Conservation (phyloP, 1,140 invertebrate genomes). For the Philotrypesis tridentata region DNA sequence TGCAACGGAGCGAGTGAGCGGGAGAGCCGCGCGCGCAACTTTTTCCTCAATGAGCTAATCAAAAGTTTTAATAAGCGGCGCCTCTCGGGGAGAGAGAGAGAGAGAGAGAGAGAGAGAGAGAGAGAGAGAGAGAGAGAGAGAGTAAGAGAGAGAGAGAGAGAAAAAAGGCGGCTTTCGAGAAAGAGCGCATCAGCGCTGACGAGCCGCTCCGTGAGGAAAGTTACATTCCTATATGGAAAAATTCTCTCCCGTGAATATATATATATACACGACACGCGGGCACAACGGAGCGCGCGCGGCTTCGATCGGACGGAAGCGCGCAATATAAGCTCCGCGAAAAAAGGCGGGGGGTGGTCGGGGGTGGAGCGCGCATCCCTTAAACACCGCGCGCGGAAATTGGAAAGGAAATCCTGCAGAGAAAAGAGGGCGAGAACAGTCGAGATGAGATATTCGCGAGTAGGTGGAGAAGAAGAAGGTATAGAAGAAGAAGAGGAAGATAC, state of each 20-base stretch:
- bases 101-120: background rate
- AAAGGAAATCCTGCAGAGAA: background rate
- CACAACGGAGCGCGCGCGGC: background rate
- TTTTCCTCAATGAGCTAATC: background rate
- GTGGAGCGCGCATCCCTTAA: background rate
- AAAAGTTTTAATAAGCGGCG: background rate
- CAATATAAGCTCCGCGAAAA: constrained; percentile 6
- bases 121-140: too few relatives aligned
- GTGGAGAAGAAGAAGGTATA: background rate
- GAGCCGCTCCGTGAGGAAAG: background rate
- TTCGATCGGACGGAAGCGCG: background rate
- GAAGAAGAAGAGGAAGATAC: background rate
- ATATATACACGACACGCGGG: too few relatives aligned
- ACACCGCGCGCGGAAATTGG: constrained; percentile 23
- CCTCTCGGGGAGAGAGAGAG: background rate
- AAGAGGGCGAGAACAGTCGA: background rate
- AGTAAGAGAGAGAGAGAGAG: too few relatives aligned
- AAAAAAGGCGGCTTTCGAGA: too few relatives aligned
- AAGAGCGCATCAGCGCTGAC: too few relatives aligned
- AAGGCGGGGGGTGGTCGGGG: too few relatives aligned
- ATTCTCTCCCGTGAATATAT: too few relatives aligned
- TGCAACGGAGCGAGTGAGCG: too few relatives aligned
- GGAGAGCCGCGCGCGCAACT: too few relatives aligned
- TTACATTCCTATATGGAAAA: constrained; percentile 1
- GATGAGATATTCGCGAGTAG: background rate